These are phyloP conservation scores for Rhinopomastus cyanomelas DNA, from an alignment of 2,113 vertebrate species.

Conservation along the genomic window DNA sequence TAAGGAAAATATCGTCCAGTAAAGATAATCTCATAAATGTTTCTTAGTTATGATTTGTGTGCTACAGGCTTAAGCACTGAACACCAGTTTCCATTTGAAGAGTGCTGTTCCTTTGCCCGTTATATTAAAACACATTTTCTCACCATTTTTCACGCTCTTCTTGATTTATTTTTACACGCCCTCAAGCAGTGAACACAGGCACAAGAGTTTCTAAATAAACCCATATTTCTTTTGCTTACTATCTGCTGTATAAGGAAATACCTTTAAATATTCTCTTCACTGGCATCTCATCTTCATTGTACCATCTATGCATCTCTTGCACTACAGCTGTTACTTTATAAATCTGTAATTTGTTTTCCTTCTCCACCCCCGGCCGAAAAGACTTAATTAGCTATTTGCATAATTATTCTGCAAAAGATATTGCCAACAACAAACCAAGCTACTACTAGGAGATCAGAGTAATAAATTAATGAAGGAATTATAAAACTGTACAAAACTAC, in stretches of 20 bases:
- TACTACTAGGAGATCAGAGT: background rate
- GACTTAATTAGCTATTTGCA: conserved; percentile 14
- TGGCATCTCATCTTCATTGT: background rate
- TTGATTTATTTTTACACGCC: background rate
- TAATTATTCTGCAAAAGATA: background rate
- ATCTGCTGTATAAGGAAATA: background rate
- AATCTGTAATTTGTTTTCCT: background rate
- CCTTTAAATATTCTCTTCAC: background rate
- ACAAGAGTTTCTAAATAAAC: background rate
- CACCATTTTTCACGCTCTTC: background rate
- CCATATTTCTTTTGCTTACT: background rate
- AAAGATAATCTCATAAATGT: background rate
- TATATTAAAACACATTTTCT: background rate
- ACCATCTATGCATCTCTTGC: background rate
- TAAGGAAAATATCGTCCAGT: background rate
- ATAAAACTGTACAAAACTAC: background rate
- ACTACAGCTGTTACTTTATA: background rate
- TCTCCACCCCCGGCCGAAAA: background rate
- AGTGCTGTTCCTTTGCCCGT: background rate
- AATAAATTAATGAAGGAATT: background rate
- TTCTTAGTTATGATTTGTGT: background rate
- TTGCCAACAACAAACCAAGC: background rate
- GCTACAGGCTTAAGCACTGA: background rate
- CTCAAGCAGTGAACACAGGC: background rate
- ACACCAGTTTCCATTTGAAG: background rate